Base-by-base conservation (phyloP, 2,888 invertebrate genomes). In the Caenorhabditis parvicauda region DNA sequence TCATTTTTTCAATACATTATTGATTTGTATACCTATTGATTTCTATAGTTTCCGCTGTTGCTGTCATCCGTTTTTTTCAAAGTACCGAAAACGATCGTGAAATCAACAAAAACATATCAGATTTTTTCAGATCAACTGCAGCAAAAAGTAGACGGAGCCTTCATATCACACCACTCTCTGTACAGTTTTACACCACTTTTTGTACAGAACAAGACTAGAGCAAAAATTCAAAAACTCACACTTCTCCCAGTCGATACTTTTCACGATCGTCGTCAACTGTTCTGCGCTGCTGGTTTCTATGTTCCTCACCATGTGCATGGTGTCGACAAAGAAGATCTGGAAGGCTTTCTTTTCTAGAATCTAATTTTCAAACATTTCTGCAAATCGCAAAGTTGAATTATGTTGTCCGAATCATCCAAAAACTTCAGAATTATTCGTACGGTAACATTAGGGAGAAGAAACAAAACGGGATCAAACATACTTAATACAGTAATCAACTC, bases 251-350 rank as follows among this genome's bases (percentile, higher is more conserved):
- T 72, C 54, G 29, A 67, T 49, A n/a, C 35, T 25, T 12, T 52
- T 27, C 1, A 56, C 45, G 1, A 53, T 48, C 17, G 25, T 46
- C n/a, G 47, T 37, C 35, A 67, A 17, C 3, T 52, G 3, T 17
- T 55, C n/a, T n/a, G 60, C 56, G 43, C 59, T 49, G 1, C 25
- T 21, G 38, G 53, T 58, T 42, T 77, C 77, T 14, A 77, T 54
- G 32, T 73, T 56, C 39, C 55, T 53, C 14, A 67, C 54, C 41
- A 71, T 68, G 7, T 71, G 32, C 14, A 67, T 59, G 9, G 68
- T 68, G 54, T 77, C 77, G 7, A 72, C 41, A 56, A 75, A 75
- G 49, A 49, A 57, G 6, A 75, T 49, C 54, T 70, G 17, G 14
- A 52, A 21, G 19, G 12, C 21, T 25, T 12, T 12, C 9, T 1